These are phyloP conservation scores for Drosophila nasuta DNA, from an alignment of 1,140 invertebrate species.

Conservation along the genomic window DNA sequence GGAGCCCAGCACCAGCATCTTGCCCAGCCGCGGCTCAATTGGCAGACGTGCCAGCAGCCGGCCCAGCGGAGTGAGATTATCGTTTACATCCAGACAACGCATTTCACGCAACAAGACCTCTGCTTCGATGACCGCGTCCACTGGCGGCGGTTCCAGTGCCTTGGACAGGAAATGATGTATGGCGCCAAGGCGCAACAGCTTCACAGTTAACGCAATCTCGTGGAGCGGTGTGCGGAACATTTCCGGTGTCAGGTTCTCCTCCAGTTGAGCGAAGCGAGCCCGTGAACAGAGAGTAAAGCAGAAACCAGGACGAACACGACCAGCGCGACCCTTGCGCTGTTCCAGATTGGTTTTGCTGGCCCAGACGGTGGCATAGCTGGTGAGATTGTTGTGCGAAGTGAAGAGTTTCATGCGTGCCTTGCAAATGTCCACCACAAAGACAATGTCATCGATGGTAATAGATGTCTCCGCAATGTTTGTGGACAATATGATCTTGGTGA, in stretches of 20 bases:
- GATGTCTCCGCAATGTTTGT: slow-evolving; percentile 98
- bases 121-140: slow-evolving; percentile 97
- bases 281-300: slow-evolving; percentile 95
- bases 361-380: slow-evolving; percentile 97
- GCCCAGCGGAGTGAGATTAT: slow-evolving; percentile 95
- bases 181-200: slow-evolving; percentile 92
- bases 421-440: slow-evolving; percentile 97
- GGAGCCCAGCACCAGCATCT: slow-evolving; percentile 96
- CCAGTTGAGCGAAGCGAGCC: slow-evolving; percentile 90
- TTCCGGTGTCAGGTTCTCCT: slow-evolving; percentile 97
- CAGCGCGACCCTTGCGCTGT: slow-evolving; percentile 95
- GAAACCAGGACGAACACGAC: slow-evolving; percentile 93
- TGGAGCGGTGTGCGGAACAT: slow-evolving; percentile 98
- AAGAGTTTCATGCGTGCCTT: slow-evolving; percentile 98
- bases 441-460: slow-evolving; percentile 98
- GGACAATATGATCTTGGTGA: slow-evolving; percentile 93
- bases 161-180: slow-evolving; percentile 97
- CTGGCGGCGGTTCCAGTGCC: slow-evolving; percentile 96
- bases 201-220: slow-evolving; percentile 93
- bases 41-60: slow-evolving; percentile 96
- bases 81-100: slow-evolving; percentile 93
- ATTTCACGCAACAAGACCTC: slow-evolving; percentile 91
- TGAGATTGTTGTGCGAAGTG: slow-evolving; percentile 98
- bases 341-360: slow-evolving; percentile 96
- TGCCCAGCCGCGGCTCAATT: slow-evolving; percentile 96